Base-by-base conservation (phyloP, 92 coral and sea anemone species). In the Pocillopora meandrina region DNA sequence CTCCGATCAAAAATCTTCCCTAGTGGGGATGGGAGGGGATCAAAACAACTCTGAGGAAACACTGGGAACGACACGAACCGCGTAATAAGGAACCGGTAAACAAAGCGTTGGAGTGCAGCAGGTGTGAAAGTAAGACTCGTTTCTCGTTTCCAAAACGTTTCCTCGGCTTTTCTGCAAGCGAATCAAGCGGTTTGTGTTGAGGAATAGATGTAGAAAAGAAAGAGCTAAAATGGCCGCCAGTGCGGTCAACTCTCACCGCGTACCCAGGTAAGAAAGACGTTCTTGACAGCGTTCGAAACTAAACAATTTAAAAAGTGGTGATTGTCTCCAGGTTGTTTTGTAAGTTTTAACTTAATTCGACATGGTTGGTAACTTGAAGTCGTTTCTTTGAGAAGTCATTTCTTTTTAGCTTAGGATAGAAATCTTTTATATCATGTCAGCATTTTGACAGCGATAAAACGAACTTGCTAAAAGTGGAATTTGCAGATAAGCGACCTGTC, bases 1-100 rank as follows among this genome's bases (percentile, higher is more conserved):
- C 89, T 80, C 89, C 82, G 14, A 1, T 17, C 60, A 55, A 20
- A 42, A 26, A 57, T 75, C 18, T 33, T 65, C 62, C 82, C 87
- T 72, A 52, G 42, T 33, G 21, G 73, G 59, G 87, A 55, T 23
- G 86, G 86, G 52, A 20, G 12, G 69, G 77, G 23, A 19, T 67
- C 5, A 42, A 7, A 42, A 42, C 15, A 17, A 3, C 49, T 10
- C 19, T 52, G 9, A 78, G 19, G 59, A 70, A 72, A 60, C 57
- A 72, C 78, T 61, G 78, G 84, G 61, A 61, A 60, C 79, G 23
- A 61, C 57, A 79, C 42, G 52, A 42, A 42, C 52, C 52, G 6
- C 12, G 75, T 13, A 70, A 70, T 3, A 8, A n/a, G 55, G 55
- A 63, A 65, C 3, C 65, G 2, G 16, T 70, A 81, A 81, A 81